These are phyloP conservation scores for Antheraea mylitta DNA, from an alignment of 1,140 invertebrate genomes.

Conservation along the genomic window DNA sequence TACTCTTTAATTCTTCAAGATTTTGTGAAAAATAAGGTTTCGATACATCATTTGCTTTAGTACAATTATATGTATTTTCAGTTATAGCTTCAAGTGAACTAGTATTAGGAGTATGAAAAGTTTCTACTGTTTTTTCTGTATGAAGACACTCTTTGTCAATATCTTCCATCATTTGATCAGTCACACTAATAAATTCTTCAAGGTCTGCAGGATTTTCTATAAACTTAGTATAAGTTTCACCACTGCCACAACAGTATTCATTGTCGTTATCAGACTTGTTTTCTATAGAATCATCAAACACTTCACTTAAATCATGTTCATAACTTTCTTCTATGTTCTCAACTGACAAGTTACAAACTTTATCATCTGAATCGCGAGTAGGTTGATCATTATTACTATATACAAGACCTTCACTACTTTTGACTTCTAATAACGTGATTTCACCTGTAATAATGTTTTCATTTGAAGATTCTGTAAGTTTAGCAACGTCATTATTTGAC, in stretches of 20 bases:
- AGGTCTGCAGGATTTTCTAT: conserved; percentile 59
- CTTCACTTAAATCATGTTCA: conserved; percentile 51
- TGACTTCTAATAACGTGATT: not conserved
- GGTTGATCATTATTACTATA: not conserved
- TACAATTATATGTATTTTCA: conserved; percentile 17
- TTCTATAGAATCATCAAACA: conserved; percentile 45
- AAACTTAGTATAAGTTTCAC: conserved; percentile 71
- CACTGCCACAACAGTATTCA: conserved; percentile 57
- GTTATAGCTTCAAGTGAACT: conserved; percentile 58
- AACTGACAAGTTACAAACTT: conserved; percentile 32
- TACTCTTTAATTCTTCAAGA: conserved; percentile 56
- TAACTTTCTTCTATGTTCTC: conserved; percentile 53
- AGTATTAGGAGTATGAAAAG: conserved; percentile 60
- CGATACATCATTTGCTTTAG: conserved; percentile 15
- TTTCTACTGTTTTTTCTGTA: conserved; percentile 39
- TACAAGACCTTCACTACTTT: not conserved
- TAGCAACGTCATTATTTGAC: not conserved
- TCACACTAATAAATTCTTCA: conserved; percentile 65
- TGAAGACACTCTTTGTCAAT: conserved; percentile 18
- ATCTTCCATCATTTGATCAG: conserved; percentile 56
- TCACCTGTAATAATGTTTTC: not conserved
- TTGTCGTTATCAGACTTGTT: conserved; percentile 27
- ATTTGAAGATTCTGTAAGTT: not conserved
- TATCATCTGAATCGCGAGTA: not conserved
- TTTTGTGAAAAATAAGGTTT: conserved; percentile 52